Evolutionary conservation across 2,113 vertebrate genomes (phyloP).

Genomic region (Callopanchax toddi): DNA sequence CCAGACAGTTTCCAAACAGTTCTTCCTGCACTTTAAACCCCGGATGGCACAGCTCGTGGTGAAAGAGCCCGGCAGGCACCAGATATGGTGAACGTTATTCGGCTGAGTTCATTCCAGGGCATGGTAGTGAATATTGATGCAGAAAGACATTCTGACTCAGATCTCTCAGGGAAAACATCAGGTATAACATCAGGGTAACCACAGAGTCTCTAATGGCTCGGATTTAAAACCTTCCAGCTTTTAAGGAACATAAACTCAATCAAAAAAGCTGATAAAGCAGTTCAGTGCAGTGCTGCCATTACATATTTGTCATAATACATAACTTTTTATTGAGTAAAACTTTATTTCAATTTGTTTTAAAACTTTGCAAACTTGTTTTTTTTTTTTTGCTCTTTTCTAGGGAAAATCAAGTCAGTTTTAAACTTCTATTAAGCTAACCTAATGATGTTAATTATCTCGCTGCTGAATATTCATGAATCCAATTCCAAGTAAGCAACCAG

Average conservation of each 20-base stretch:
- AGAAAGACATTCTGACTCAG: slow-evolving; percentile 20
- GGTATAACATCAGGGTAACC: slow-evolving; percentile 9
- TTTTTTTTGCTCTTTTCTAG: not conserved
- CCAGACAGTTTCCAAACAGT: slow-evolving; percentile 31
- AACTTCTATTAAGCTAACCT: not conserved
- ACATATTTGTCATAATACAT: not conserved
- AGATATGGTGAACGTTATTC: slow-evolving; percentile 54
- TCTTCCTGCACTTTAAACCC: slow-evolving; percentile 26
- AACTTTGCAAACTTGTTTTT: not conserved
- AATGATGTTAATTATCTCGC: not conserved
- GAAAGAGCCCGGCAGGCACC: slow-evolving; percentile 52
- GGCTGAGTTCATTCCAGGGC: slow-evolving; percentile 43
- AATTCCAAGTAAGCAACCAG: not conserved
- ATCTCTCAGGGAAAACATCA: slow-evolving; percentile 23
- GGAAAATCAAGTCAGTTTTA: not conserved
- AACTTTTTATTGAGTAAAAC: not conserved
- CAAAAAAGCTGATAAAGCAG: not conserved
- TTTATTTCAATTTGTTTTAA: no score
- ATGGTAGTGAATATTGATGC: slow-evolving; percentile 41
- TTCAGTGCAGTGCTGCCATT: not conserved
- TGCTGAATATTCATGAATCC: not conserved
- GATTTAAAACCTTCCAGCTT: not conserved
- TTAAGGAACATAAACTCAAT: not conserved
- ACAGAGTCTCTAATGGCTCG: not conserved
- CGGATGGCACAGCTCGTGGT: slow-evolving; percentile 36